Conservation (phyloP, 92 coral and sea anemone species). For the Montipora capitata region DNA sequence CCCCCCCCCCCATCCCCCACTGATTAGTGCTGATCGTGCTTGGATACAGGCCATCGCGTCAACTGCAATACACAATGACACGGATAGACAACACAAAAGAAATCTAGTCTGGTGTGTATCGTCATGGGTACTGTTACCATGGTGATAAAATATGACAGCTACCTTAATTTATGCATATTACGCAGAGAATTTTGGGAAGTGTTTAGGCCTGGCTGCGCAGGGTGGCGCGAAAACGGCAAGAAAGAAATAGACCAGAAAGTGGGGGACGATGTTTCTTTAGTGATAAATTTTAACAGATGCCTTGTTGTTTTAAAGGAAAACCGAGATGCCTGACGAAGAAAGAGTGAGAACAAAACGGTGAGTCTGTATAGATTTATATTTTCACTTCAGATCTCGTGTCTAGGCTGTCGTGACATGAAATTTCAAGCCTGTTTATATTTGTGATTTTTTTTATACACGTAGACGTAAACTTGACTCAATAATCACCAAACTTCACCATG, state of each 20-base stretch:
- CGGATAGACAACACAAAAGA: too few relatives aligned
- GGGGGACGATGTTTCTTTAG: neutral
- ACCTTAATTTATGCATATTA: neutral
- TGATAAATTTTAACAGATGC: conserved; percentile 2
- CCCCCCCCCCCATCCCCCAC: too few relatives aligned
- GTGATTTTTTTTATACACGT: neutral
- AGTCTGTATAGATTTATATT: conserved; percentile 20
- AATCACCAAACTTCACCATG: conserved; percentile 77
- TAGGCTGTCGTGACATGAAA: conserved; percentile 17
- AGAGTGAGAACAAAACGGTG: conserved; percentile 63
- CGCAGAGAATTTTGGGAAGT: conserved; percentile 25
- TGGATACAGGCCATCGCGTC: too few relatives aligned
- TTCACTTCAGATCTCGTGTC: neutral
- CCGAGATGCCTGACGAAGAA: conserved; percentile 38
- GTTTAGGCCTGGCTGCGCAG: conserved; percentile 44
- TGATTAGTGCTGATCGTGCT: too few relatives aligned
- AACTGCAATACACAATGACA: too few relatives aligned
- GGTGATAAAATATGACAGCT: neutral
- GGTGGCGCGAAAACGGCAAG: conserved; percentile 61
- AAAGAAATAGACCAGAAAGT: neutral
- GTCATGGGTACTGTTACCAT: conserved; percentile 15
- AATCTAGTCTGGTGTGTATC: neutral
- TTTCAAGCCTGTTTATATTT: neutral
- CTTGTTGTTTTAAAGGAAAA: conserved; percentile 10
- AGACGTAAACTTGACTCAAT: conserved; percentile 90